These are phyloP conservation scores for Sarcophaga subvicina DNA, from an alignment of 2,888 invertebrate genomes.

Conservation along the genomic window DNA sequence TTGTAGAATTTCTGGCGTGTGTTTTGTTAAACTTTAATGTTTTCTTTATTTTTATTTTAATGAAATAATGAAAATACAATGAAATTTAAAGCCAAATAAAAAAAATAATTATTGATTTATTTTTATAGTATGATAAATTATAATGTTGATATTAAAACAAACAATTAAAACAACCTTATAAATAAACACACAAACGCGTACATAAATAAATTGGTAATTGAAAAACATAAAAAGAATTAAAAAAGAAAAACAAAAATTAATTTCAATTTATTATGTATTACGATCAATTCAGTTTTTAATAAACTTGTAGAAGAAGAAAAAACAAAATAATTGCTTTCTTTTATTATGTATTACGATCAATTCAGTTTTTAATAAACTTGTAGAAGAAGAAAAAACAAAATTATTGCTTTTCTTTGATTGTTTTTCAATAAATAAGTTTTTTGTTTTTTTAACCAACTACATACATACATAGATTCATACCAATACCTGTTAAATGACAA, in stretches of 20 bases:
- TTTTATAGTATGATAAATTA: conserved; percentile 55
- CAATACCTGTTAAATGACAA: conserved; percentile 33
- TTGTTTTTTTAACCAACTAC: too few relatives aligned
- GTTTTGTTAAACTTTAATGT: not conserved
- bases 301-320: not conserved
- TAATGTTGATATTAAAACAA: conserved; percentile 56
- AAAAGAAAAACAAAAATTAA: conserved; percentile 5
- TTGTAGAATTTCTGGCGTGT: not conserved
- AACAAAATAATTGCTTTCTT: not conserved
- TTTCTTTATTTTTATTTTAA: not conserved
- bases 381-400: not conserved
- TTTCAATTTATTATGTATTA: not conserved
- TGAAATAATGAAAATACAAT: not conserved
- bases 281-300: too few relatives aligned
- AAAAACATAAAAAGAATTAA: conserved; percentile 16
- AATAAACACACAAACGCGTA: not conserved
- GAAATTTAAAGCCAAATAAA: not conserved
- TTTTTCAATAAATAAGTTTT: too few relatives aligned
- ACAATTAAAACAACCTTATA: conserved; percentile 16
- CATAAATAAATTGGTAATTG: conserved; percentile 13
- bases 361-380: not conserved
- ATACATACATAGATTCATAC: not conserved
- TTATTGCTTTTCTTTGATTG: too few relatives aligned
- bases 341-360: not conserved
- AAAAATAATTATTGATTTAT: conserved; percentile 33